phyloP scores from a whole-genome alignment of 1,140 invertebrate genomes.

The Lepidotrigona ventralis region DNA sequence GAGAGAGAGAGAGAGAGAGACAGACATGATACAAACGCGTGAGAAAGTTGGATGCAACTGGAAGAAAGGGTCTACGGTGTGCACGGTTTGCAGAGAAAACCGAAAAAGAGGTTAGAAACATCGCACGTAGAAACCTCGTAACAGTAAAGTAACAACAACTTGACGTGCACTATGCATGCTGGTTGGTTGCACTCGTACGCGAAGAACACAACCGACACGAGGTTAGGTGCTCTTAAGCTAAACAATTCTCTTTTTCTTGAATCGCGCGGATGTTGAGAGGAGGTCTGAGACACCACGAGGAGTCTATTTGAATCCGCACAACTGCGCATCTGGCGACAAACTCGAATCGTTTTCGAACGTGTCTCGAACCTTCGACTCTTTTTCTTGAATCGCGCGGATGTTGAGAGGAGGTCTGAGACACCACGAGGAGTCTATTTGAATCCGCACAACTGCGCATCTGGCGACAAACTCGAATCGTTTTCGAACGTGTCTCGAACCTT shows the following conservation, averaged over 20 bases:
- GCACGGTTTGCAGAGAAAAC: not conserved
- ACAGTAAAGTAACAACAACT: not conserved
- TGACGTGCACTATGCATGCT: too few relatives aligned
- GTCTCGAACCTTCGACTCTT: not conserved
- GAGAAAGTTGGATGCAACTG: not conserved
- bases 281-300: not conserved
- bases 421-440: too few relatives aligned
- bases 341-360: too few relatives aligned
- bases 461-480: too few relatives aligned
- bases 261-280: not conserved
- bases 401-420: not conserved
- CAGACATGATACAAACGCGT: not conserved
- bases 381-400: not conserved
- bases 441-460: too few relatives aligned
- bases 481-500: too few relatives aligned
- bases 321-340: too few relatives aligned
- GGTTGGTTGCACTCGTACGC: not conserved
- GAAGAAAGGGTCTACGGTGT: not conserved
- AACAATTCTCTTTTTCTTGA: not conserved
- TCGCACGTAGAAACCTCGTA: not conserved
- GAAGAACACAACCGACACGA: not conserved
- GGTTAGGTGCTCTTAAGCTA: not conserved
- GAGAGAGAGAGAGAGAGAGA: too few relatives aligned
- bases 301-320: too few relatives aligned
- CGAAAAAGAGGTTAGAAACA: not conserved